Evolutionary conservation across 2,888 invertebrate species (phyloP).

Genomic region (Volucella bombylans): DNA sequence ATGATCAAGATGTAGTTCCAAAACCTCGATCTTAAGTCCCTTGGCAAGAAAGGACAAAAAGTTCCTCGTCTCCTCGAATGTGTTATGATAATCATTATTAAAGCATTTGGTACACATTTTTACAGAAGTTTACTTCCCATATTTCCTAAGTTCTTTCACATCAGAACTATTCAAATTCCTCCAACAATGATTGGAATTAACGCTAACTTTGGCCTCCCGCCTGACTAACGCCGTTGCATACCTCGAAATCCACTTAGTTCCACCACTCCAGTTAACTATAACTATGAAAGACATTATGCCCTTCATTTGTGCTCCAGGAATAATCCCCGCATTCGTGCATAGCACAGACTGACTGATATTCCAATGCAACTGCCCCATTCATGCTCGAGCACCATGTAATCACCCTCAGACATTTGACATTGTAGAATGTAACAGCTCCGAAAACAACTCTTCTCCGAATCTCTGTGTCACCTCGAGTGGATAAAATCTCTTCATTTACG

Average conservation of each 20-base stretch:
- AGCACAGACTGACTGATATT: slow-evolving; percentile 2
- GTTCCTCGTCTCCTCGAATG: too few species aligned
- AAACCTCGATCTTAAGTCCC: too few species aligned
- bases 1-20: too few species aligned
- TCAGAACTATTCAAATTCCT: too few species aligned
- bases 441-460: slow-evolving; percentile 32
- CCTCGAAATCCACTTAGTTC: slow-evolving; percentile 29
- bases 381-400: slow-evolving; percentile 70
- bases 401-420: slow-evolving; percentile 72
- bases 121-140: too few species aligned
- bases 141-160: too few species aligned
- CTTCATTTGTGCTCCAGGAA: slow-evolving; percentile 12
- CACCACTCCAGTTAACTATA: slow-evolving; percentile 41
- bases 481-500: slow-evolving; percentile 70
- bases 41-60: too few species aligned
- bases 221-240: neutral
- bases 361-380: slow-evolving; percentile 52
- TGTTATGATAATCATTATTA: too few species aligned
- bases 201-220: neutral
- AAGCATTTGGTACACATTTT: too few species aligned
- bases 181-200: too few species aligned
- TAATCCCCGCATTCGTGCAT: neutral
- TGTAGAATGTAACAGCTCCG: slow-evolving; percentile 53
- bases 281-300: slow-evolving; percentile 32
- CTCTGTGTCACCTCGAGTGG: slow-evolving; percentile 52